A percentile compares a stretch with the other conserved stretches of the same genome.
phyloP scores from a whole-genome alignment of 2,888 invertebrate species.

The Spilosoma lubricipeda region DNA sequence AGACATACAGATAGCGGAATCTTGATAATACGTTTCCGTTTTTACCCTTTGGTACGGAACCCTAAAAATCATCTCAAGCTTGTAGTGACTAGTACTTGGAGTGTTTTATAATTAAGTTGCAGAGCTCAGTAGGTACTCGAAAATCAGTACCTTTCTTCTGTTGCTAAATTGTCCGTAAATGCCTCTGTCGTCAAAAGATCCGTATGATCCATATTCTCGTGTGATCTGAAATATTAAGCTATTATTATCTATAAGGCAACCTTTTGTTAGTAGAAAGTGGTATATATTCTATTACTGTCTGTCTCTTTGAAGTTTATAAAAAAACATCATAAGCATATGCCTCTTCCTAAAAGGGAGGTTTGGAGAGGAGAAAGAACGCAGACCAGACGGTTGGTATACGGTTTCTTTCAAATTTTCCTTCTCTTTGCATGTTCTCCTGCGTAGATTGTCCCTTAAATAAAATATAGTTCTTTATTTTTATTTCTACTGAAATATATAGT shows the following conservation, averaged over 20 bases:
- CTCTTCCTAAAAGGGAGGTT: not conserved
- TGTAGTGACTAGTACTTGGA: not conserved
- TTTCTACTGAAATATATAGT: not conserved
- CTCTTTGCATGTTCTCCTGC: too few species aligned
- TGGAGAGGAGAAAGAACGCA: too few species aligned
- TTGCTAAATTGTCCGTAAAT: not conserved
- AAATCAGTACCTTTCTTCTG: not conserved
- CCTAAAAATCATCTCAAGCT: too few species aligned
- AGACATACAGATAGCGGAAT: too few species aligned
- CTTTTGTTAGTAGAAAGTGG: not conserved
- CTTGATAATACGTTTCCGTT: too few species aligned
- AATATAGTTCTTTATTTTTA: not conserved
- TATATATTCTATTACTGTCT: not conserved
- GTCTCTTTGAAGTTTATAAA: not conserved
- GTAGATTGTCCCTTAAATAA: not conserved
- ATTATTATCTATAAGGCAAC: not conserved
- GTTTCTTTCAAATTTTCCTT: too few species aligned
- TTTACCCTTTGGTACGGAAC: too few species aligned
- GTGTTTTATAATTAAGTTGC: not conserved
- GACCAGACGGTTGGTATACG: too few species aligned
- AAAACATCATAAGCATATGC: not conserved
- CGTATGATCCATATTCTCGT: not conserved
- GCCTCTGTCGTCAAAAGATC: not conserved
- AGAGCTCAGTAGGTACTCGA: not conserved
- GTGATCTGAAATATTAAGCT: not conserved